Base-by-base conservation (phyloP, 2,888 invertebrate species). In the Pecten maximus region DNA sequence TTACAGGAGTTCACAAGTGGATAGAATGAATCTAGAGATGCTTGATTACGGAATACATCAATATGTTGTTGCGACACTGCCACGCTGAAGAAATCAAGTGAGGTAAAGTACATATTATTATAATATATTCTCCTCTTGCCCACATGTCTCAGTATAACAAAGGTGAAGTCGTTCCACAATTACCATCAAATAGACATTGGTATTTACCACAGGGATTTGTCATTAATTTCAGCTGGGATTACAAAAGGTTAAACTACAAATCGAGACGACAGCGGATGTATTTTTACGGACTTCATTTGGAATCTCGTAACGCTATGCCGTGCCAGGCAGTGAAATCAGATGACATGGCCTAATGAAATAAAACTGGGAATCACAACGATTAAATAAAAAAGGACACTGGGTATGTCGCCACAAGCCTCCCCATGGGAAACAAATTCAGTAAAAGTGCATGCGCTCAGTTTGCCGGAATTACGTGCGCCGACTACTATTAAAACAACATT, bases 211-310 rank as follows among this genome's bases (percentile, higher is more conserved):
- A 35, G 74, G 74, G 35, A 16, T 74, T 28, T 74, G 35, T 16
- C 74, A 74, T 74, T 74, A 10, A 10, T 35, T 15, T 74, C 74
- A 35, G 28, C 35, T 35, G 74, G 74, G 74, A 74, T 74, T 35
- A 74, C 74, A 74, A 74, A 74, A 74, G 74, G 74, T 28, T 35
- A n/a, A 19, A 19, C 54, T 54, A 54, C n/a, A 54, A 23, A 54
- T 54, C 23, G 74, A 74, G 74, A 28, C 74, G 35, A 35, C 4
- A 74, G 74, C 74, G 35, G 74, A 60, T 23, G 60, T n/a, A 23
- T n/a, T 60, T 48, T 60, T 60, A 60, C 60, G 60, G n/a, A 74
- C 35, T 74, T 74, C 74, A 74, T 74, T 74, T 74, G 35, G 28
- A 74, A 74, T 74, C 74, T 12, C 74, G 74, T 74, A 74, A 74